These are phyloP conservation scores for Silurus lanzhouensis DNA, from an alignment of 2,797 vertebrate species.

Conservation along the genomic window DNA sequence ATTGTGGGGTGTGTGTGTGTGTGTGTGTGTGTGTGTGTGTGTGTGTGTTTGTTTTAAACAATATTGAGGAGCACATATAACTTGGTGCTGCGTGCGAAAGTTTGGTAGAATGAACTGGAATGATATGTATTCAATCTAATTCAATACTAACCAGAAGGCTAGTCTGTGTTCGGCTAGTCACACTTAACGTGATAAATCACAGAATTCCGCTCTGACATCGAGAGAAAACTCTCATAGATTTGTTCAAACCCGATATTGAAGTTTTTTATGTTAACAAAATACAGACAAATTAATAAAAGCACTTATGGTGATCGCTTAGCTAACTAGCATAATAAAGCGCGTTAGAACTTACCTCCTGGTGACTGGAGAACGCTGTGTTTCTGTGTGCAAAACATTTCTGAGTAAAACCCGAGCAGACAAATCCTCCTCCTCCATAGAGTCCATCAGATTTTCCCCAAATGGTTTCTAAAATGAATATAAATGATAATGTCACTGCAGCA, in stretches of 20 bases:
- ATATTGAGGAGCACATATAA: no score
- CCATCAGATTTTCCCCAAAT: constrained; percentile 2
- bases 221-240: background rate
- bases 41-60: no score
- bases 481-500: background rate
- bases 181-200: background rate
- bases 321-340: background rate
- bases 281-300: background rate
- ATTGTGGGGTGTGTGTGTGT: no score
- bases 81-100: no score
- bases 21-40: no score
- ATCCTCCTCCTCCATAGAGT: constrained; percentile 42
- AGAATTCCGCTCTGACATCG: background rate
- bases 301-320: background rate
- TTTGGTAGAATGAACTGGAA: no score
- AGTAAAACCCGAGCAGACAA: constrained; percentile 51
- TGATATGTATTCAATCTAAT: no score
- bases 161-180: background rate
- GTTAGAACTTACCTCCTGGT: constrained; percentile 44
- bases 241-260: background rate
- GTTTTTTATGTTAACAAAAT: background rate
- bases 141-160: no score
- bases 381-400: constrained; percentile 44
- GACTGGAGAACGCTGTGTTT: constrained; percentile 44
- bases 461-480: no score